A percentile compares a stretch with the other conserved stretches of the same genome.
Evolutionary conservation across 2,888 invertebrate species (phyloP).

Genomic region (Vesta saturnalis): DNA sequence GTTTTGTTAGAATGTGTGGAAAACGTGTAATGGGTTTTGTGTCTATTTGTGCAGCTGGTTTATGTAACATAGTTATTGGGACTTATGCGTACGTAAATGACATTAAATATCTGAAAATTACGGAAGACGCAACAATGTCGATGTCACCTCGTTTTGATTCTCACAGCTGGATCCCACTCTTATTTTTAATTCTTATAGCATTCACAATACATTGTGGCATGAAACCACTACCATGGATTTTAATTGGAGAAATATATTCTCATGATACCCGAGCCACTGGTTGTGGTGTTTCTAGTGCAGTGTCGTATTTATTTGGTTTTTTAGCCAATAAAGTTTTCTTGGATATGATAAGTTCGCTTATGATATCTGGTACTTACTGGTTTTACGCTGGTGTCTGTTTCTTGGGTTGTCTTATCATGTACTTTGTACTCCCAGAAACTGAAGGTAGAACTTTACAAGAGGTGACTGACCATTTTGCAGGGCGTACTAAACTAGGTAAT

Average conservation of each 20-base stretch:
- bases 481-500: slow-evolving; percentile 65
- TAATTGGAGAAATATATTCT: slow-evolving; percentile 81
- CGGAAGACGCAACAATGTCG: background rate
- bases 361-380: slow-evolving; percentile 77
- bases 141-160: background rate
- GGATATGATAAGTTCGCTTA: slow-evolving; percentile 69
- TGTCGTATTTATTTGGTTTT: slow-evolving; percentile 81
- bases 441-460: slow-evolving; percentile 80
- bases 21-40: slow-evolving; percentile 75
- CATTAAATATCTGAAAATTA: background rate
- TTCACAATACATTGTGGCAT: slow-evolving; percentile 77
- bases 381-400: slow-evolving; percentile 73
- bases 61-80: slow-evolving; percentile 72
- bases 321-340: slow-evolving; percentile 79
- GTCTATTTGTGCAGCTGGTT: slow-evolving; percentile 72
- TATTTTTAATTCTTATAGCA: slow-evolving; percentile 72
- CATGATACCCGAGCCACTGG: slow-evolving; percentile 75
- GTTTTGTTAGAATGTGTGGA: slow-evolving; percentile 76
- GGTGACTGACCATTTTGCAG: slow-evolving; percentile 76
- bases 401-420: slow-evolving; percentile 71
- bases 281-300: slow-evolving; percentile 76
- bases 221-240: slow-evolving; percentile 80
- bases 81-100: slow-evolving; percentile 63
- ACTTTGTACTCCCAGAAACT: slow-evolving; percentile 81
- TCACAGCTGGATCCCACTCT: slow-evolving; percentile 72